Base-by-base conservation (phyloP, 2,888 invertebrate genomes). In the Oxystoma pomonae region DNA sequence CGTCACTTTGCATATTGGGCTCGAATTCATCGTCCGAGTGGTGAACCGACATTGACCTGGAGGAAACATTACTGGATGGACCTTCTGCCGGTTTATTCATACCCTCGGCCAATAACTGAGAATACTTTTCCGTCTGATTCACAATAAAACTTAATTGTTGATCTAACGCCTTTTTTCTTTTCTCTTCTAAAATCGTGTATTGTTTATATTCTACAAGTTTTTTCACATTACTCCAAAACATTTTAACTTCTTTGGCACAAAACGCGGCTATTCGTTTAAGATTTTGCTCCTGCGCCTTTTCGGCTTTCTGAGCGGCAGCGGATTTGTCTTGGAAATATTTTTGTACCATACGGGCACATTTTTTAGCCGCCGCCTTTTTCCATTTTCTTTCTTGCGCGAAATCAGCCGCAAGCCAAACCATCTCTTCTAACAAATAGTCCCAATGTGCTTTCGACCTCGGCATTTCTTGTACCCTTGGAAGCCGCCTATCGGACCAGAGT, bases 361-460 rank as follows among this genome's bases (percentile, higher is more conserved):
- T 96, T 77, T 93, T 93, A 1, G 97, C 96, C 2, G 95, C 94
- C 65, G 93, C 91, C 79, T 95, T 95, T 77, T 99, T 99, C 96
- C 96, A 97, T 79, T 96, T 97, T 67, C 98, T 86, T 81, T 99
- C 99, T 79, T 96, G 94, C 21, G 93, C 93, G 82, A 99, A 99
- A 82, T 99, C 98, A 51, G 95, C 92, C 50, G 97, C 94, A 70
- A 99, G 84, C 99, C 99, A 99, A 51, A 92, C 91, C 96, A 98
- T 97, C 83, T 99, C 99, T 81, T 99, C 98, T 53, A 99, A 83
- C 68, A 99, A 83, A 81, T 96, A 98, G 81, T 99, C 99, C 98
- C 98, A 98, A 81, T 99, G 98, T 21, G 94, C 91, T 83, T 98
- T 98, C 60, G 88, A 85, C 22, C 68, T 59, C 1, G 66, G 60